Conservation (phyloP, 2,113 vertebrate species). For the Nettapus auritus region DNA sequence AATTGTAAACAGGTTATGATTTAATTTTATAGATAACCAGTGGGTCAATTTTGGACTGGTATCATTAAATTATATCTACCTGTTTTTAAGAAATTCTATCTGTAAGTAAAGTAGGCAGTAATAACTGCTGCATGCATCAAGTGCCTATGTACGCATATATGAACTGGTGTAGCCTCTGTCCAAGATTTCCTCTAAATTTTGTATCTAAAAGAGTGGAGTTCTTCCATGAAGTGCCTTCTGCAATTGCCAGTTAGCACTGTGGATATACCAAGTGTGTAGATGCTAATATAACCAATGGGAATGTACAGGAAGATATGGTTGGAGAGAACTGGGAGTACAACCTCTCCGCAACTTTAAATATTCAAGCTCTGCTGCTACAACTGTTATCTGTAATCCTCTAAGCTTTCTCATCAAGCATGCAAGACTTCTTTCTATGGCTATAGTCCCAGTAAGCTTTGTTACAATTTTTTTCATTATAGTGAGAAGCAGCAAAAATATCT, state of each 20-base stretch:
- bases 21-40: neutral
- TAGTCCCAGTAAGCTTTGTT: neutral
- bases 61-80: neutral
- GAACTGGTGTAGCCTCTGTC: neutral
- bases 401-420: neutral
- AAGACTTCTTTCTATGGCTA: neutral
- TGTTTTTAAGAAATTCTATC: neutral
- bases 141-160: neutral
- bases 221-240: neutral
- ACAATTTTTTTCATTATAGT: neutral
- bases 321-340: neutral
- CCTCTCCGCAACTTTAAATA: neutral
- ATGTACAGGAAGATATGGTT: neutral
- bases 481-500: slow-evolving; percentile 1
- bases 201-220: neutral
- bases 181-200: neutral
- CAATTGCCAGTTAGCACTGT: neutral
- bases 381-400: neutral
- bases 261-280: neutral
- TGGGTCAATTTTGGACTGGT: neutral
- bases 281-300: neutral
- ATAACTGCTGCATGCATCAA: neutral
- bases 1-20: neutral
- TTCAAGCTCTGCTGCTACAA: neutral
- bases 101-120: neutral